Base-by-base conservation (phyloP, 2,888 invertebrate species). In the Gasteruption jaculator region DNA sequence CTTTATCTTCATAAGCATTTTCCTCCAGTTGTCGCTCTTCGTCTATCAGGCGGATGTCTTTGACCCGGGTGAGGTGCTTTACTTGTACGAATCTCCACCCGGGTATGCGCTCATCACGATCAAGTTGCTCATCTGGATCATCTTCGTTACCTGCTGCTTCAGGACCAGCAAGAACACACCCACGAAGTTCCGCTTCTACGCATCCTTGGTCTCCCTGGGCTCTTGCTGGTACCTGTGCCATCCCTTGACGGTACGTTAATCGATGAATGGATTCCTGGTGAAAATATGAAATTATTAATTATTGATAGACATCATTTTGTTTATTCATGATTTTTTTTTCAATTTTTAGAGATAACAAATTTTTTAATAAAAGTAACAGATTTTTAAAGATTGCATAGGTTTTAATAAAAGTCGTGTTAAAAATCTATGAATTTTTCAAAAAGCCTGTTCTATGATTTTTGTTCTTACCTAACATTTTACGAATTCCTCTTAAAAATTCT, bases 1-100 rank as follows among this genome's bases (percentile, higher is more conserved):
- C 2, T 92, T 93, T 70, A 84, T 90, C 78, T 83, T 85, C 49
- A 61, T 82, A 5, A 92, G 88, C 57, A 73, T 81, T 1, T 74
- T 86, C 35, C 80, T 83, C 0, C 91, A 89, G 60, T 73, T 83
- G 3, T 76, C 82, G 0, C 76, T 93, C 22, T 90, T 90, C 62
- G 76, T 90, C 3, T 91, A 87, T 62, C 86, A 92, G 62, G 83
- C 85, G 29, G 77, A 83, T 75, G 88, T 83, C 1, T 93, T 93
- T 64, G 94, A 94, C 70, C 91, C 93, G 0, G 94, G 92, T 2
- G 79, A 87, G 69, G 93, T 95, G 0, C 67, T 92, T 8, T 93
- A 94, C 63, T 68, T 91, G 2, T 94, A 92, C 61, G 93, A 95
- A 72, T 91, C 91, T 27, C 86, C 89, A 0, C 88, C 92, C 0